Base-by-base conservation (phyloP, 2,888 invertebrate genomes). In the Drosophila neotestacea region DNA sequence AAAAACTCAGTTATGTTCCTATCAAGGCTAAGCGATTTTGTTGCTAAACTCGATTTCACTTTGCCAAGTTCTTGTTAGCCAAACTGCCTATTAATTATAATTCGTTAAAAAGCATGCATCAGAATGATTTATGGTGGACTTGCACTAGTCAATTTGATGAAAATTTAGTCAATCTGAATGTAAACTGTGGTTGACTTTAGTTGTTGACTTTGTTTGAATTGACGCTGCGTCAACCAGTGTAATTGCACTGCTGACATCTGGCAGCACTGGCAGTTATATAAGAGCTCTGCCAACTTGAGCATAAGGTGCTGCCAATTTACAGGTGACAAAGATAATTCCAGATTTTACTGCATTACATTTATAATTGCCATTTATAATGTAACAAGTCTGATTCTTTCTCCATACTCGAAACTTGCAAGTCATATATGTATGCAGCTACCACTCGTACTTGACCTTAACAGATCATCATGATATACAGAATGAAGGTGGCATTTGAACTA, bases 61-160 rank as follows among this genome's bases (percentile, higher is more conserved):
- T 41, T 30, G 30, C 11, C 55, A 13, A 36, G 36, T 56, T 55
- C 55, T 55, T 44, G 55, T 34, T 27, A 13, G 34, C 34, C 44
- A 44, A 44, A 44, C 44, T 36, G 42, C 22, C 27, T 36, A 44
- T 39, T 30, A 39, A 11, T 16, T 41, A 27, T 11, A 41, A 30
- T 30, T 52, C 30, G 6, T 11, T 1, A 10, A 11, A 34, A 6
- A n/a, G 32, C 28, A 46, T 22, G 27, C n/a, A 7, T 16, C n/a
- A 22, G 11, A 5, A 10, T 42, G 22, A 42, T 22, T 27, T 22
- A 22, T 22, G 22, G 22, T 22, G 22, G 22, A 22, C 22, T 22
- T 2, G 1, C 22, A 22, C 22, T 22, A 22, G 22, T 22, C 22
- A 22, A 22, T 22, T 22, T 22, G 22, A 22, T 22, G 22, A 3